Percentiles rank a stretch among this genome's conserved stretches.
Conservation (phyloP, 2,113 vertebrate genomes). For the Cranoglanis bouderius region DNA sequence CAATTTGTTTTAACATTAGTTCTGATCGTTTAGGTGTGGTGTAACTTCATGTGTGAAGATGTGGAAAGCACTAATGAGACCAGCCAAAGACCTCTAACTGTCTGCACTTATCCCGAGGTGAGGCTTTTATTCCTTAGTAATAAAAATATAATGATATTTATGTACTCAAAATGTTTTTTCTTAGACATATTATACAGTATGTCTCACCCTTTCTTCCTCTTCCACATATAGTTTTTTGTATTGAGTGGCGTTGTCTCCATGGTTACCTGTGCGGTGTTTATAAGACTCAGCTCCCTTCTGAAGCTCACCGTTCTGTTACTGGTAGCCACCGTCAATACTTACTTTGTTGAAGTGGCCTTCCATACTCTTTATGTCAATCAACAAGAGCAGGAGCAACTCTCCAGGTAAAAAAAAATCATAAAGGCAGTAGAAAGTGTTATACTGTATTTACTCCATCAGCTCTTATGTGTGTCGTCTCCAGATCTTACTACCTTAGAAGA, state of each 20-base stretch:
- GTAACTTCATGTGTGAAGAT: constrained; percentile 80
- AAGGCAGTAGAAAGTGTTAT: not conserved
- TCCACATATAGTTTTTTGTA: constrained; percentile 81
- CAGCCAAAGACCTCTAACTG: constrained; percentile 60
- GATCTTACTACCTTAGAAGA: constrained; percentile 87
- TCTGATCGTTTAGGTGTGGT: constrained; percentile 82
- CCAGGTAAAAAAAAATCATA: constrained; percentile 5
- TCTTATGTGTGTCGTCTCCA: constrained; percentile 46
- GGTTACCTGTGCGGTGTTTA: constrained; percentile 96
- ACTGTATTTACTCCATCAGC: not conserved
- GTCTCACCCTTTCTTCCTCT: not conserved
- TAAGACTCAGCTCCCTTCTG: constrained; percentile 90
- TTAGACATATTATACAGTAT: not conserved
- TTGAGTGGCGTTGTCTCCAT: constrained; percentile 91
- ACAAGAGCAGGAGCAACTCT: constrained; percentile 35
- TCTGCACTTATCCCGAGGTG: constrained; percentile 93
- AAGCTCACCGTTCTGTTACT: constrained; percentile 90
- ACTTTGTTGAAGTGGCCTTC: constrained; percentile 88
- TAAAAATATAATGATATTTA: not conserved
- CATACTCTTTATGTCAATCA: constrained; percentile 58
- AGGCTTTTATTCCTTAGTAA: not conserved
- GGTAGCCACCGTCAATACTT: constrained; percentile 83
- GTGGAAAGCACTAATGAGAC: constrained; percentile 66
- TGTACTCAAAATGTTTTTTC: not conserved
- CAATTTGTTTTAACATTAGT: not conserved